phyloP scores from a whole-genome alignment of 2,888 invertebrate genomes.

The Trileptium ribeirensis region DNA sequence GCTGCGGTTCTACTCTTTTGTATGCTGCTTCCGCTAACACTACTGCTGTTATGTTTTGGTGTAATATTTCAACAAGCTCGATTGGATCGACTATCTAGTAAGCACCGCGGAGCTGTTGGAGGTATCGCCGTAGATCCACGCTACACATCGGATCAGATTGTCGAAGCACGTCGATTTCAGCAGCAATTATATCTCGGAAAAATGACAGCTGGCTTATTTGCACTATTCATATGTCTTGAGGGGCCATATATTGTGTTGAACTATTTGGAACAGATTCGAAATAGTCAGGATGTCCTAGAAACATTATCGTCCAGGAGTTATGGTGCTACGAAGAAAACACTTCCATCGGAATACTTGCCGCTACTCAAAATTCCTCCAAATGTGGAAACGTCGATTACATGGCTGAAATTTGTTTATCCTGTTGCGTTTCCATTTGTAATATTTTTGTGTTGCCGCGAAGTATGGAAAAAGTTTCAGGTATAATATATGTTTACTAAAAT shows the following conservation, averaged over 20 bases:
- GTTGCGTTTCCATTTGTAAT: constrained; percentile 39
- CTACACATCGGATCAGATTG: constrained; percentile 21
- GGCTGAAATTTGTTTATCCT: constrained; percentile 41
- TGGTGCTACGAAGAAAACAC: neutral
- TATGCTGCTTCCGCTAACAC: constrained; percentile 35
- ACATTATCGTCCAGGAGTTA: neutral
- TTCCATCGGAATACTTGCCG: neutral
- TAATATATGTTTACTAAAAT: no score
- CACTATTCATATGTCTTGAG: constrained; percentile 25
- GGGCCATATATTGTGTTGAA: constrained; percentile 27
- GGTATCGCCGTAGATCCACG: neutral
- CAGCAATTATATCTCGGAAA: constrained; percentile 27
- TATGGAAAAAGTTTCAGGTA: constrained; percentile 36
- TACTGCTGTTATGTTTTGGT: constrained; percentile 32
- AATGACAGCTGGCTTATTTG: constrained; percentile 17
- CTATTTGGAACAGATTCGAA: constrained; percentile 21
- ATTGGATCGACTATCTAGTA: neutral
- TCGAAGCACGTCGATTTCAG: constrained; percentile 21
- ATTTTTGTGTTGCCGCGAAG: constrained; percentile 41
- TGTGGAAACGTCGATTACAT: constrained; percentile 42
- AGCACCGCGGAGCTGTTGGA: neutral
- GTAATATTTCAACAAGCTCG: constrained; percentile 27
- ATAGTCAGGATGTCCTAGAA: neutral
- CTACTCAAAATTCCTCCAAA: constrained; percentile 19
- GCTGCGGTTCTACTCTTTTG: constrained; percentile 36